Evolutionary conservation across 2,113 vertebrate genomes (phyloP), one percentile per base, ranked within the genome.

Genomic region (Ptilonorhynchus violaceus): DNA sequence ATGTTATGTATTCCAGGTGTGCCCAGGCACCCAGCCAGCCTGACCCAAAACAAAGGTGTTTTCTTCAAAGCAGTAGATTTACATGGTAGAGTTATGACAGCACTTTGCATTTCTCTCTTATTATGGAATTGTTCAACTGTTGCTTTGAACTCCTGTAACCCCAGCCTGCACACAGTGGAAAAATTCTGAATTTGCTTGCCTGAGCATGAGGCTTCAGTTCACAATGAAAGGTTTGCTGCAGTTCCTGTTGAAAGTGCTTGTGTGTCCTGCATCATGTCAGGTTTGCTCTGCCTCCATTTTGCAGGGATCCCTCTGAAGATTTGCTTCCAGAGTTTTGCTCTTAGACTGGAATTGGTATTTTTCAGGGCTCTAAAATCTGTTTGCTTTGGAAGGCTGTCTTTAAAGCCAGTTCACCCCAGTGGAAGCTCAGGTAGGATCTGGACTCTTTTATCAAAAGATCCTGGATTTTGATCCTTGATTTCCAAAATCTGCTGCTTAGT

Each of bases 91-190:
- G 59, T 56, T 66, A 21, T 21, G 52, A 59, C 17, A 70, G 18
- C 17, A 13, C 35, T 56, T 60, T 15, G 28, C 18, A 17, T 75
- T 93, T 73, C 55, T 93, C 41, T 56, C 69, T 74, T 89, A 49
- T 66, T 81, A 69, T 28, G 42, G 81, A 60, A 25, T 68, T 76
- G 69, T 86, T 91, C 83, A 89, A 9, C 80, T 85, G 64, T 86
- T 94, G 83, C 60, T 68, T 53, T 97, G 88, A 95, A 91, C 86
- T 85, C 50, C 5, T 10, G n/a, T 94, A 89, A 95, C 69, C 77
- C 60, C 60, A 73, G 58, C 66, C 39, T 88, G 80, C 50, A 20
- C 30, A 31, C 30, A 69, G 67, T 85, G 75, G 89, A 96, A 89
- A 90, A 96, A 92, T 72, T 82, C 55, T 49, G 58, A 81, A 28